These are phyloP conservation scores for Syrista parreyssii DNA, from an alignment of 2,888 invertebrate species.

Conservation along the genomic window DNA sequence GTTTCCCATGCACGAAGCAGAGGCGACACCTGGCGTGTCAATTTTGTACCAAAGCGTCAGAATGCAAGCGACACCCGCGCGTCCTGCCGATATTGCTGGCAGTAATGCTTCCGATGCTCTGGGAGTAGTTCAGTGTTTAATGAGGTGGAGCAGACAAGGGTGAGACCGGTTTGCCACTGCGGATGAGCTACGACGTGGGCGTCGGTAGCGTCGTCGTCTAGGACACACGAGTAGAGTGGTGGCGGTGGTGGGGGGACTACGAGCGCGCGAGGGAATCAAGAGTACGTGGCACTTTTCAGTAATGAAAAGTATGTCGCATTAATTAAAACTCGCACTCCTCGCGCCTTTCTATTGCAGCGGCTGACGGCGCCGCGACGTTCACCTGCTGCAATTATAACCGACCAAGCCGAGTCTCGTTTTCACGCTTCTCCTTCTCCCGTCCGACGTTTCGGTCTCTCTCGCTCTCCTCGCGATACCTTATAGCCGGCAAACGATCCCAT, in stretches of 20 bases:
- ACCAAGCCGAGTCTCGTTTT: slow-evolving; percentile 8
- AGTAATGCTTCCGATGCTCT: background rate
- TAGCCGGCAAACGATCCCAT: background rate
- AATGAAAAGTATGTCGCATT: slow-evolving; percentile 60
- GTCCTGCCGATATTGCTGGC: background rate
- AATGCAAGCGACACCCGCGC: background rate
- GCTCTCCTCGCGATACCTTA: background rate
- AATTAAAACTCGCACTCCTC: slow-evolving; percentile 51
- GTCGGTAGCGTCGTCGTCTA: background rate
- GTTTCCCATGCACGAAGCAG: background rate
- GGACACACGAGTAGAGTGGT: background rate
- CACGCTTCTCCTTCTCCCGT: slow-evolving; percentile 5
- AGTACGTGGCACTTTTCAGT: slow-evolving; percentile 53
- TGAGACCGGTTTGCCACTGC: background rate
- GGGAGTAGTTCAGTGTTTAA: background rate
- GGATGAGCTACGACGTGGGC: background rate
- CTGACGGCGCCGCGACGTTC: background rate
- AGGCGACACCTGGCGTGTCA: background rate
- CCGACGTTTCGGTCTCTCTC: background rate
- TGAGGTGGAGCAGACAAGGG: background rate
- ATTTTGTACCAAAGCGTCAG: background rate
- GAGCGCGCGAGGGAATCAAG: slow-evolving; percentile 9
- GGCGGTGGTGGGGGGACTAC: background rate
- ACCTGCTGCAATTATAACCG: background rate
- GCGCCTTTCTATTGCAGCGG: background rate